Evolutionary conservation across 1,140 invertebrate species (phyloP), one percentile per base, ranked within the genome.

Genomic region (Drosophila athabasca): DNA sequence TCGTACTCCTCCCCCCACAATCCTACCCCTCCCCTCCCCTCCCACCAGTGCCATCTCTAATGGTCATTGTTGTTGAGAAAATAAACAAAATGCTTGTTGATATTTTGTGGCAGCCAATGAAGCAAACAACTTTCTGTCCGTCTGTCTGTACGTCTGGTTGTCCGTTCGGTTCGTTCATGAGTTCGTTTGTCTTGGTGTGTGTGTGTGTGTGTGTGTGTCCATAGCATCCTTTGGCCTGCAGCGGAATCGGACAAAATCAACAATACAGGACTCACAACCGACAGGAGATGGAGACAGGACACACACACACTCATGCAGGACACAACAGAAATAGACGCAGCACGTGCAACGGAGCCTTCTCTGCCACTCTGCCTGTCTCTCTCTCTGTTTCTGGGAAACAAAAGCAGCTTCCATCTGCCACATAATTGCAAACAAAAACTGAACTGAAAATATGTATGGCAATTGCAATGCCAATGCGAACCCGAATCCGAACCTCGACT

Each of bases 21-120:
- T 19, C 4, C 5, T 6, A 3, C 5, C 39, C 26, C 22, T 17
- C 41, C 17, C 17, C 29, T 35, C 17, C 17, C 29, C 15, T 2
- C 15, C 22, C 13, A 3, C 19, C 17, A 58, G 24, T 9, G 45
- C 24, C 26, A 8, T 41, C 15, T 49, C 69, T 77, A 79, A 77
- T 53, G 19, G 44, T 41, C 55, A 74, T 77, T 62, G 65, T 61
- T 68, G 83, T 80, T 85, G 76, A 71, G 83, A 80, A 85, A 85
- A 85, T 85, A 85, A 85, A 85, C 82, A 85, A 87, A 85, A 87
- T 87, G 74, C 83, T 85, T 85, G 83, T 85, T 85, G 82, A 82
- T 85, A 85, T 85, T 85, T 87, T 85, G 81, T 87, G 81, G 82
- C 82, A 85, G 82, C 82, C 81, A 85, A 85, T 87, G 83, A 87